Evolutionary conservation across 1,140 invertebrate genomes (phyloP), one percentile per base, ranked within the genome.

Genomic region (Drosophila kepulauana): DNA sequence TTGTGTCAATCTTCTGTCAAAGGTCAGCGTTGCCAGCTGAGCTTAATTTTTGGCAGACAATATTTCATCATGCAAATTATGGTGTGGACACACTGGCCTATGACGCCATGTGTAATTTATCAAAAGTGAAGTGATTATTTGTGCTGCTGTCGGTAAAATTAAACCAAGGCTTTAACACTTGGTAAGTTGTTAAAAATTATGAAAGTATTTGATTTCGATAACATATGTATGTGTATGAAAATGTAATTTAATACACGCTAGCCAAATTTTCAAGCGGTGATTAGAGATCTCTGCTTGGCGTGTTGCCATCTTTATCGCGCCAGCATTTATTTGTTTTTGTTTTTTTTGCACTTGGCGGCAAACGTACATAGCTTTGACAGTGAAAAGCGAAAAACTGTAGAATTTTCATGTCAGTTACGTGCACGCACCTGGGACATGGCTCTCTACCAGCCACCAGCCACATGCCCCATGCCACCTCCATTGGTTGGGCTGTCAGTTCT

Each of bases 371-470:
- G 63, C 52, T 63, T 45, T 58, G 70, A 51, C 54, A 59, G 71
- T 68, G 64, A 68, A 68, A 67, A 52, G 64, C 54, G 71, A 74
- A 66, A 67, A 70, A 69, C 41, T 75, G 65, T 70, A 70, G 66
- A 69, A 70, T 75, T 75, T 75, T 75, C 66, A 75, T 70, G 72
- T 70, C 72, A 75, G 72, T 74, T 74, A 54, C 71, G 65, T 68
- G 65, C 57, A 74, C 72, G 66, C 66, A 75, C 72, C 72, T 75
- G 72, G 51, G 58, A 70, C 66, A 70, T 20, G 15, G 49, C 72
- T 11, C 72, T 13, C 43, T 41, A 49, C 16, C 38, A 11, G 64
- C 35, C 48, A 10, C 38, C 33, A 13, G 28, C 33, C 13, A 8
- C n/a, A 1, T 13, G 5, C 33, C 33, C 11, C 20, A 3, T 7